Evolutionary conservation across 30 jellyfish, hydroid and myxozoan species (phyloP).

Genomic region (Chironex yamaguchii): DNA sequence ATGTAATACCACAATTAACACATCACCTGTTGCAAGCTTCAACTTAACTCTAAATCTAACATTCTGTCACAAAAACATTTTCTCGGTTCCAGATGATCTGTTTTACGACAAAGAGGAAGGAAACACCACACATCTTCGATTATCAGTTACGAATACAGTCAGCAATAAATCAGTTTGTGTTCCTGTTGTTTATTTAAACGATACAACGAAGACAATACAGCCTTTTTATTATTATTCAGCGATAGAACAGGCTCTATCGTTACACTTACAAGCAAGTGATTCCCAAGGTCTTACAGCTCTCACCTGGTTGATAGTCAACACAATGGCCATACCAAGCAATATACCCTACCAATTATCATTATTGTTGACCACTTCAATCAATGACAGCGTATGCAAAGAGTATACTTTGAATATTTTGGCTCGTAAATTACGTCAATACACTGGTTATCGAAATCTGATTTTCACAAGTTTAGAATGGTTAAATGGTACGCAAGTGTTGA

Average conservation of each 20-base stretch:
- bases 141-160: background rate
- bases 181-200: slow-evolving; percentile 23
- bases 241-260: background rate
- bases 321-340: background rate
- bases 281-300: slow-evolving; percentile 46
- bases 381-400: background rate
- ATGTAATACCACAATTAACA: slow-evolving; percentile 10
- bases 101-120: slow-evolving; percentile 75
- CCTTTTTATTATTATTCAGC: background rate
- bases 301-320: background rate
- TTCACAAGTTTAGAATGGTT: background rate
- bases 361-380: background rate
- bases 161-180: slow-evolving; percentile 27
- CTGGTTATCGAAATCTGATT: background rate
- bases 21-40: slow-evolving; percentile 51
- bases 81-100: slow-evolving; percentile 44
- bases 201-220: slow-evolving; percentile 21
- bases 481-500: background rate
- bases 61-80: slow-evolving; percentile 20
- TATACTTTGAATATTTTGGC: background rate
- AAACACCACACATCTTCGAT: background rate
- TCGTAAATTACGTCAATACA: background rate
- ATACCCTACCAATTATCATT: background rate
- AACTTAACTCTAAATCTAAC: background rate
- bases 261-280: slow-evolving; percentile 50